Evolutionary conservation across 2,113 vertebrate genomes (phyloP).

Genomic region (Erythrocercus mccallii): DNA sequence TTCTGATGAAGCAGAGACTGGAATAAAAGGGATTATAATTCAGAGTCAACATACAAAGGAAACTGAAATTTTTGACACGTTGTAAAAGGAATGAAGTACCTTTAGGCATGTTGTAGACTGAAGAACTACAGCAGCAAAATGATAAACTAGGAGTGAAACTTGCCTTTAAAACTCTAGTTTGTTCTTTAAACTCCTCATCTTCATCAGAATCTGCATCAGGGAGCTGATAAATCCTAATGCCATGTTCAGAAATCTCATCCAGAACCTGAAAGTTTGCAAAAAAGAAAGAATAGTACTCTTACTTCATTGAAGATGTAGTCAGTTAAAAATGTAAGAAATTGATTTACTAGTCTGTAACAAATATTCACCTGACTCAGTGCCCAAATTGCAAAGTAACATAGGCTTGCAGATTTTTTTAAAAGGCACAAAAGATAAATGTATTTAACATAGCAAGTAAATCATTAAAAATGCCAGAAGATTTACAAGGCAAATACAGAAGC

Average conservation of each 20-base stretch:
- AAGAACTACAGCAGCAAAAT: not conserved
- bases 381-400: not conserved
- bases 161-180: constrained; percentile 90
- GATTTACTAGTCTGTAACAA: not conserved
- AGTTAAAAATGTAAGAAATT: not conserved
- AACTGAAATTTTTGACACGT: not conserved
- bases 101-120: not conserved
- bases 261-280: constrained; percentile 73
- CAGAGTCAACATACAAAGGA: not conserved
- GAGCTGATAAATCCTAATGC: constrained; percentile 90
- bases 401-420: not conserved
- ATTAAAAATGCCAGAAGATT: not conserved
- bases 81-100: not conserved
- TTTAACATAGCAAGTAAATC: not conserved
- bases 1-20: not conserved
- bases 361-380: not conserved
- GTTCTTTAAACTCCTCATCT: constrained; percentile 95
- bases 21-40: not conserved
- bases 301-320: not conserved
- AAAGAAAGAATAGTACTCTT: not conserved
- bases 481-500: not conserved
- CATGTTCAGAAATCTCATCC: constrained; percentile 90
- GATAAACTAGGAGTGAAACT: not conserved
- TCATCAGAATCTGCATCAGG: constrained; percentile 93
- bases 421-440: not conserved